phyloP scores from a whole-genome alignment of 2,888 invertebrate genomes.

The Amaurobius ferox region DNA sequence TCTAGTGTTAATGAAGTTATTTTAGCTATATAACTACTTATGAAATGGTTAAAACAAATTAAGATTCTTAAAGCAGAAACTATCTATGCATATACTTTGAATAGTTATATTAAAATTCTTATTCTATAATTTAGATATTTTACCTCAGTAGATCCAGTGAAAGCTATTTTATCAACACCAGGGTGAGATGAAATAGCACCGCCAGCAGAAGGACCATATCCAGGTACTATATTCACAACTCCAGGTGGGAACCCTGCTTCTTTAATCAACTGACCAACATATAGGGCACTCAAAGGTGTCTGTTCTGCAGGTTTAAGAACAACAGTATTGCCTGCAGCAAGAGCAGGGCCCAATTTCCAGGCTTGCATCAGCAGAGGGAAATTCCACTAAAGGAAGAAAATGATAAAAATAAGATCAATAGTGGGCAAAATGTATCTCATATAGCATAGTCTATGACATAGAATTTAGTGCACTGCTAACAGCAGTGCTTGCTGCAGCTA shows the following conservation, averaged over 20 bases:
- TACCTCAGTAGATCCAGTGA: conserved; percentile 84
- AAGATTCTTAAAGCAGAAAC: no score
- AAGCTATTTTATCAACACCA: conserved; percentile 91
- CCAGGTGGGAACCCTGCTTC: conserved; percentile 96
- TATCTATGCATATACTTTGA: no score
- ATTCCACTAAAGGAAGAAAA: conserved; percentile 74
- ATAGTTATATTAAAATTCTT: no score
- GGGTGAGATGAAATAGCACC: conserved; percentile 86
- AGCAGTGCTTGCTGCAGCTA: no score
- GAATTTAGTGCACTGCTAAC: no score
- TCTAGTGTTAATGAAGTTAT: no score
- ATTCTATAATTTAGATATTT: no score
- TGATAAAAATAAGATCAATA: no score
- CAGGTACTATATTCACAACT: conserved; percentile 93
- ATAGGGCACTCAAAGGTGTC: conserved; percentile 92
- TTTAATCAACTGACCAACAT: conserved; percentile 88
- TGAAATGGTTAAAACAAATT: no score
- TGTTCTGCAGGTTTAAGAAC: conserved; percentile 97
- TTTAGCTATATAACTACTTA: no score
- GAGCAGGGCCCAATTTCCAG: conserved; percentile 90
- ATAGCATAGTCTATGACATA: no score
- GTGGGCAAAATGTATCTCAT: no score
- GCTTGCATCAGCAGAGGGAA: conserved; percentile 86
- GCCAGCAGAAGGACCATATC: conserved; percentile 87
- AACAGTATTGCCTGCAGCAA: conserved; percentile 83